These are phyloP conservation scores for Notolepis coatsorum DNA, from an alignment of 2,797 vertebrate species.

Conservation along the genomic window DNA sequence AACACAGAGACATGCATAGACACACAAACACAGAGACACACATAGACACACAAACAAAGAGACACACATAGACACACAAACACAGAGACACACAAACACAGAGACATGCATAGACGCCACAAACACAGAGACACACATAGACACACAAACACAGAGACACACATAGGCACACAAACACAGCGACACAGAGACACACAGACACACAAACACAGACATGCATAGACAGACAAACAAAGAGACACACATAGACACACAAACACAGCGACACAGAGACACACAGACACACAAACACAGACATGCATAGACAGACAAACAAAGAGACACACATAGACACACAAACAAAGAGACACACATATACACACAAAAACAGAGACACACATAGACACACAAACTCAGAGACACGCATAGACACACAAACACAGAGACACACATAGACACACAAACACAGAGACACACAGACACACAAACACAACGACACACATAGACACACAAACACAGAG, in stretches of 20 bases:
- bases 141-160: slow-evolving; percentile 7
- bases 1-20: too few relatives aligned
- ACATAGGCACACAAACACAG: slow-evolving; percentile 12
- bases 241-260: background rate
- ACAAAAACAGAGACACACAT: background rate
- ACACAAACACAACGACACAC: slow-evolving; percentile 3
- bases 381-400: slow-evolving; percentile 5
- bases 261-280: background rate
- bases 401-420: slow-evolving; percentile 16
- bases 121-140: slow-evolving; percentile 3
- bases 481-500: slow-evolving; percentile 1
- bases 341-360: slow-evolving; percentile 11
- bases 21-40: too few relatives aligned
- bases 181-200: slow-evolving; percentile 7
- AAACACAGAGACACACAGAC: slow-evolving; percentile 12
- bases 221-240: background rate
- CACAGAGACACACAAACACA: slow-evolving; percentile 9
- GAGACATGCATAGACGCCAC: slow-evolving; percentile 1
- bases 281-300: background rate
- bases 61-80: background rate
- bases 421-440: slow-evolving; percentile 16
- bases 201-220: slow-evolving; percentile 12
- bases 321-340: background rate
- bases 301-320: slow-evolving; percentile 20
- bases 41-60: slow-evolving; percentile 8